phyloP scores from a whole-genome alignment of 2,797 vertebrate genomes.

The Spinus olivaceus region DNA sequence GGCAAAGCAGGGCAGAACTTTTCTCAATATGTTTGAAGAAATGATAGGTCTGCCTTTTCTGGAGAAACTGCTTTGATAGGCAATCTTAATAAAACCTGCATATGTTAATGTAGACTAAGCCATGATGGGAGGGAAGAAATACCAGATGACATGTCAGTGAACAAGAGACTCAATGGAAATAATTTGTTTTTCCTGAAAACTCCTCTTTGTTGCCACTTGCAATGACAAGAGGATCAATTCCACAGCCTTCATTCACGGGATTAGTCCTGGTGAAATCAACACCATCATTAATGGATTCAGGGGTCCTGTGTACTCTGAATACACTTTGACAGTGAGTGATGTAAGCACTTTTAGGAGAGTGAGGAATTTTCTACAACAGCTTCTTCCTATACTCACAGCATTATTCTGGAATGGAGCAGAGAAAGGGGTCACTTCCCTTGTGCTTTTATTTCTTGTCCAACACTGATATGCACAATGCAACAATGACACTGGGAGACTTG shows the following conservation, averaged over 20 bases:
- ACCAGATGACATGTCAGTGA: neutral
- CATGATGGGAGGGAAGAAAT: neutral
- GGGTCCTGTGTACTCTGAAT: neutral
- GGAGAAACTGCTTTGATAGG: neutral
- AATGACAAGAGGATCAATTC: neutral
- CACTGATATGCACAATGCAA: neutral
- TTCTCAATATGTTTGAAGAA: neutral
- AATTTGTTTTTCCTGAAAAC: neutral
- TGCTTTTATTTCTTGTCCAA: neutral
- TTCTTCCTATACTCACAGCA: neutral
- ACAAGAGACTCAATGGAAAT: neutral
- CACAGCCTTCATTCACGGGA: neutral
- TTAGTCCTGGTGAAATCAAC: conserved; percentile 25
- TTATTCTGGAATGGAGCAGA: neutral
- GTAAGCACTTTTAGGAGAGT: neutral
- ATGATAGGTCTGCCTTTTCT: neutral
- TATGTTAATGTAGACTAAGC: neutral
- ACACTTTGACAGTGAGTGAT: neutral
- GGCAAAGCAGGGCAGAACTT: neutral
- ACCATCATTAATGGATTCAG: neutral
- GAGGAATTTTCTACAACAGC: neutral
- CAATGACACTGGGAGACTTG: neutral
- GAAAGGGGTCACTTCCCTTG: neutral
- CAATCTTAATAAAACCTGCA: neutral
- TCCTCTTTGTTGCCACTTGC: neutral